These are phyloP conservation scores for Cyaniris semiargus DNA, from an alignment of 2,888 invertebrate species.

Conservation along the genomic window DNA sequence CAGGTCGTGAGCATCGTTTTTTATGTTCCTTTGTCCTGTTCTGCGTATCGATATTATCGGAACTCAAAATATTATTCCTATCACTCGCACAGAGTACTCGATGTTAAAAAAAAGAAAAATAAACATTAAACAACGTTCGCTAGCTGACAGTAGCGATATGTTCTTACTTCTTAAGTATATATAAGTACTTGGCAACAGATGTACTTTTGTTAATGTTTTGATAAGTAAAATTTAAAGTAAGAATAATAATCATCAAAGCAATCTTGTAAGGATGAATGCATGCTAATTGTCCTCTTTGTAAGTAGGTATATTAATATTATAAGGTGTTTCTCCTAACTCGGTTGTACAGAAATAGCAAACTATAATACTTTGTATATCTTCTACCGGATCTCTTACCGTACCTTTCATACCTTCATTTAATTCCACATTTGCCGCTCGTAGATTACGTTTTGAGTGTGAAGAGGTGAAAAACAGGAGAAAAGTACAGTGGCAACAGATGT, in stretches of 20 bases:
- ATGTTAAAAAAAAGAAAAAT: neutral
- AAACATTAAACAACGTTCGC: neutral
- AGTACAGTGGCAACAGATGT: neutral
- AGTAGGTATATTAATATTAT: no score
- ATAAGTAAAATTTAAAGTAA: neutral
- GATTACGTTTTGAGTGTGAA: no score
- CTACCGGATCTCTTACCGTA: no score
- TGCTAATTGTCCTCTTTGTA: no score
- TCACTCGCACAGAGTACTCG: neutral
- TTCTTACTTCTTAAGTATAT: neutral
- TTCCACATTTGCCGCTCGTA: no score
- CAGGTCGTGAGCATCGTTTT: neutral
- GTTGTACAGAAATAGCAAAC: no score
- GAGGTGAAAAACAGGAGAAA: no score
- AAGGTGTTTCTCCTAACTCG: no score
- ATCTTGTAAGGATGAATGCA: no score
- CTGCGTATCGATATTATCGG: slow-evolving; percentile 1
- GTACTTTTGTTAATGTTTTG: neutral
- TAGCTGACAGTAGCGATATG: neutral
- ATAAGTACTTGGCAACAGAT: neutral
- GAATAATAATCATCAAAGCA: neutral
- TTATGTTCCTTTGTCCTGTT: slow-evolving; percentile 13
- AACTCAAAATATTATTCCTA: slow-evolving; percentile 6
- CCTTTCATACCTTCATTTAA: no score
- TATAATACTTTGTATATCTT: no score